Evolutionary conservation across 2,797 vertebrate species (phyloP).

Genomic region (Leptodactylus fallax): DNA sequence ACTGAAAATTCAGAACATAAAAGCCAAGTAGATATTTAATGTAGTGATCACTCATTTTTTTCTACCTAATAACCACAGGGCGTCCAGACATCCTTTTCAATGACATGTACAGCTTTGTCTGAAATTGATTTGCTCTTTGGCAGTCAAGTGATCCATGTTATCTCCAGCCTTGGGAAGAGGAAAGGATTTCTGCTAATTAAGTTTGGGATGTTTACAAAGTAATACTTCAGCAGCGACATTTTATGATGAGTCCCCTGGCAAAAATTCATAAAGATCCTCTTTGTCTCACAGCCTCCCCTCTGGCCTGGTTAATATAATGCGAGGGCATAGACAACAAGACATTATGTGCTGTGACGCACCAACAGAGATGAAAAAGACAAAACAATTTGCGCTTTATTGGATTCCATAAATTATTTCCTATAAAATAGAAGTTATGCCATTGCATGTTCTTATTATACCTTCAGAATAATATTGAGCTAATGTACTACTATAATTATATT

Average conservation of each 20-base stretch:
- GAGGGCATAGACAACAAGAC: background rate
- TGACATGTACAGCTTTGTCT: conserved; percentile 28
- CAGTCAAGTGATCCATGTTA: conserved; percentile 51
- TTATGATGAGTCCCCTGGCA: conserved; percentile 31
- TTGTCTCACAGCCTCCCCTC: conserved; percentile 18
- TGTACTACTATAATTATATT: too few species aligned
- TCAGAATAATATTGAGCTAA: background rate
- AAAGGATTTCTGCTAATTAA: conserved; percentile 55
- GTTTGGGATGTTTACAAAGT: conserved; percentile 48
- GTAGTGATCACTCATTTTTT: background rate
- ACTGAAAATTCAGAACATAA: background rate
- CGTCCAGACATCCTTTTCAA: conserved; percentile 1
- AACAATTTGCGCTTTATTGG: background rate
- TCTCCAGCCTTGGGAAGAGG: conserved; percentile 36
- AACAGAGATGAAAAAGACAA: background rate
- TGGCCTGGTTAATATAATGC: conserved; percentile 21
- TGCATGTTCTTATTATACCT: background rate
- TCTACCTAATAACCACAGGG: background rate
- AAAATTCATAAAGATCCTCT: conserved; percentile 20
- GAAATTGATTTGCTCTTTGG: conserved; percentile 58
- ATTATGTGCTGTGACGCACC: conserved; percentile 3
- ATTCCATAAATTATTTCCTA: background rate
- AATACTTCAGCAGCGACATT: conserved; percentile 37
- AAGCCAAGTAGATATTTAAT: background rate
- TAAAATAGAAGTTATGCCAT: background rate